phyloP scores from a whole-genome alignment of 2,113 vertebrate species.

The Nipponia nippon region DNA sequence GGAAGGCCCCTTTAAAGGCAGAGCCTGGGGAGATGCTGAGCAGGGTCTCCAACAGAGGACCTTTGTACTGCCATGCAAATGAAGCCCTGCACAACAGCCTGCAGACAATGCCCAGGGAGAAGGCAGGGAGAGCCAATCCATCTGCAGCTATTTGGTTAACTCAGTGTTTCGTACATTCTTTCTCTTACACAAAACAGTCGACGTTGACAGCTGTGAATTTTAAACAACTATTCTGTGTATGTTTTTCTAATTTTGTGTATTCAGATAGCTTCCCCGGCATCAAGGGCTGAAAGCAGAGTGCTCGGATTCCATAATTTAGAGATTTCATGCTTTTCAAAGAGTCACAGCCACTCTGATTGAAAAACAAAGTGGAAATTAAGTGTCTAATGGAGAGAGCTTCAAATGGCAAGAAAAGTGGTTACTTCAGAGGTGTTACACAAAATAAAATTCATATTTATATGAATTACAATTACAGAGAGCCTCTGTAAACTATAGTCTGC shows the following conservation, averaged over 20 bases:
- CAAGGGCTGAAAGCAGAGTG: slow-evolving; percentile 31
- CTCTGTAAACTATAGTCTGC: neutral
- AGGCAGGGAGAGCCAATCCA: slow-evolving; percentile 48
- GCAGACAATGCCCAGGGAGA: slow-evolving; percentile 67
- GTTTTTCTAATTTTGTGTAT: slow-evolving; percentile 75
- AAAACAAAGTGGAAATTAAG: slow-evolving; percentile 74
- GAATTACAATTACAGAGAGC: neutral
- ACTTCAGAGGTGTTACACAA: neutral
- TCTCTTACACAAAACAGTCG: slow-evolving; percentile 60
- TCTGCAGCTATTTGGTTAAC: slow-evolving; percentile 70
- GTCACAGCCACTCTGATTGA: slow-evolving; percentile 64
- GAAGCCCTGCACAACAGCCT: slow-evolving; percentile 23
- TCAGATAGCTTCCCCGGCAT: slow-evolving; percentile 68
- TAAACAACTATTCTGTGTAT: slow-evolving; percentile 70
- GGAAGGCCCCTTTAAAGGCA: slow-evolving; percentile 60
- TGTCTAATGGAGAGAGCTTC: neutral
- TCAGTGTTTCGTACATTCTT: slow-evolving; percentile 66
- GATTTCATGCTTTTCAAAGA: slow-evolving; percentile 82
- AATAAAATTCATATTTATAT: neutral
- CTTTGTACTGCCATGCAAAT: slow-evolving; percentile 88
- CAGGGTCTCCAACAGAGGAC: slow-evolving; percentile 75
- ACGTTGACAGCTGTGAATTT: slow-evolving; percentile 78
- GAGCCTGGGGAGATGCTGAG: slow-evolving; percentile 61
- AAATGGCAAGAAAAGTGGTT: neutral
- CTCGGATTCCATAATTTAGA: slow-evolving; percentile 75